A percentile compares a stretch with the other conserved stretches of the same genome.
phyloP scores from a whole-genome alignment of 2,113 vertebrate species.

The Cervus canadensis region DNA sequence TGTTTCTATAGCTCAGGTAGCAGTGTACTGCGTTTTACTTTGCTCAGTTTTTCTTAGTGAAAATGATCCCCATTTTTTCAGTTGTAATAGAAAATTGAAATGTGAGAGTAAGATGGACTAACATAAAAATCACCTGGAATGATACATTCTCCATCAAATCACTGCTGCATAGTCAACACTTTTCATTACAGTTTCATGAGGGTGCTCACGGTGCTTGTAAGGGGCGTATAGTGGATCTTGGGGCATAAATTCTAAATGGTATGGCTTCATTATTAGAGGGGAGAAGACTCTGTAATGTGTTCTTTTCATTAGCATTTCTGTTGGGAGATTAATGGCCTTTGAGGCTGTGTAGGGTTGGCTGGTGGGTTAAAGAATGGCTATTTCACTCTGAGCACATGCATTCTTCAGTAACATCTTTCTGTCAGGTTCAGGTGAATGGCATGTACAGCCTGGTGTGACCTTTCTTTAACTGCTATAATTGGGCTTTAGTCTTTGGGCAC shows the following conservation, averaged over 20 bases:
- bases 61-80: not conserved
- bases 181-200: not conserved
- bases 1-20: not conserved
- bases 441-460: not conserved
- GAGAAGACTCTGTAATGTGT: not conserved
- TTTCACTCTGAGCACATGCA: not conserved
- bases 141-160: not conserved
- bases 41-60: not conserved
- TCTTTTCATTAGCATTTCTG: not conserved
- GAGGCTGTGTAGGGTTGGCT: not conserved
- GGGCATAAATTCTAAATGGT: not conserved
- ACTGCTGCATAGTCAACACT: not conserved
- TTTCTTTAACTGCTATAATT: slow-evolving; percentile 9
- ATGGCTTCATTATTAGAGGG: not conserved
- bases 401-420: not conserved
- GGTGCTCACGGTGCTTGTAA: not conserved
- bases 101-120: not conserved
- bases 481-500: not conserved
- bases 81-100: not conserved
- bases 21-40: slow-evolving; percentile 8
- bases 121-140: not conserved
- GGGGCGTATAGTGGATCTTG: not conserved
- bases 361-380: not conserved
- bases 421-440: not conserved
- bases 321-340: not conserved